phyloP scores from a whole-genome alignment of 2,797 vertebrate genomes.

The Ibycter americanus region DNA sequence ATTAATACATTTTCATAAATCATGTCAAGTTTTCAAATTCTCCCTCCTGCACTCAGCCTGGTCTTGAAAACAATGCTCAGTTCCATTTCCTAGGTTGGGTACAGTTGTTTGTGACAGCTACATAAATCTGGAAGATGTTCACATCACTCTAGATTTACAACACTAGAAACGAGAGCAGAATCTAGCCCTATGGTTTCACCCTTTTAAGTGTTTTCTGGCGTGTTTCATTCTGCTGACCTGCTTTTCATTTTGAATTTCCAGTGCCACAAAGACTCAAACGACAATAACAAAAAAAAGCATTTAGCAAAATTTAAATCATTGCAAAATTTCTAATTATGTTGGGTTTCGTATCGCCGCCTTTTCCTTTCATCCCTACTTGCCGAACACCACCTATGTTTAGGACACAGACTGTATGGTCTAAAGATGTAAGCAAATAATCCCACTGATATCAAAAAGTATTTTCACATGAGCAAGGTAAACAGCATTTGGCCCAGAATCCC shows the following conservation, averaged over 20 bases:
- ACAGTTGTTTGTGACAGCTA: not conserved
- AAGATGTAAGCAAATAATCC: not conserved
- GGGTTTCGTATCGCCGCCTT: not conserved
- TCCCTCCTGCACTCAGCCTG: not conserved
- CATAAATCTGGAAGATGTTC: not conserved
- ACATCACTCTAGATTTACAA: not conserved
- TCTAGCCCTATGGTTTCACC: not conserved
- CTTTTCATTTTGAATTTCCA: not conserved
- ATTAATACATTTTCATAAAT: constrained; percentile 38
- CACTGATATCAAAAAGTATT: not conserved
- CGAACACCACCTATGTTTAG: not conserved
- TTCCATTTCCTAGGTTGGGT: not conserved
- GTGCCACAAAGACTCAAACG: not conserved
- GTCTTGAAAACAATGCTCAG: not conserved
- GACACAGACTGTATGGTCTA: not conserved
- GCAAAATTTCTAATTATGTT: not conserved
- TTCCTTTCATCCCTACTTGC: not conserved
- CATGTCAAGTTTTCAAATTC: not conserved
- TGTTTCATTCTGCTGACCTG: not conserved
- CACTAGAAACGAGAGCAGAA: not conserved
- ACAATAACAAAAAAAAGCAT: not conserved
- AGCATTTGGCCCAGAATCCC: not conserved
- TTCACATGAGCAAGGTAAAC: not conserved
- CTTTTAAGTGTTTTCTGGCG: not conserved
- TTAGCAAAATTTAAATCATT: not conserved